Evolutionary conservation across 2,888 invertebrate genomes (phyloP).

Genomic region (Prosapia bicincta): DNA sequence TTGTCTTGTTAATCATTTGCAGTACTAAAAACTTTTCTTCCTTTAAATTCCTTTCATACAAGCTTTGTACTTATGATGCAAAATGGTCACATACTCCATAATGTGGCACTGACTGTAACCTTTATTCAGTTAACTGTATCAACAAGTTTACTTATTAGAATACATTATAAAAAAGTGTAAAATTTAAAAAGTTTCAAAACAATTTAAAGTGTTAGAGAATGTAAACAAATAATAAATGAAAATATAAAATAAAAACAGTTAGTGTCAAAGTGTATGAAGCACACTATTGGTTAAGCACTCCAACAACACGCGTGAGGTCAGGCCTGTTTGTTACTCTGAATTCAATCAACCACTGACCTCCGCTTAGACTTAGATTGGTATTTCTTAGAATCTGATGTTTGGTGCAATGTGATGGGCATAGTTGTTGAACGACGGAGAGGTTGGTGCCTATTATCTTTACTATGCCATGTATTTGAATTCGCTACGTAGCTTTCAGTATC

Average conservation of each 20-base stretch:
- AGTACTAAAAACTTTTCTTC: no score
- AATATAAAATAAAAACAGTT: neutral
- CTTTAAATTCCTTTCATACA: no score
- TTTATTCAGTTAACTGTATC: neutral
- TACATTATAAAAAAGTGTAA: no score
- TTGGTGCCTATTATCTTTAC: neutral
- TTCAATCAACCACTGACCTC: constrained; percentile 16
- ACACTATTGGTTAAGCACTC: neutral
- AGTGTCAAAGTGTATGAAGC: neutral
- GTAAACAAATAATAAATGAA: no score
- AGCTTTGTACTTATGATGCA: no score
- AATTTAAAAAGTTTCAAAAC: neutral
- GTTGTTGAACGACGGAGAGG: constrained; percentile 20
- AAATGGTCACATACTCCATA: no score
- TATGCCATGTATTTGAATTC: constrained; percentile 6
- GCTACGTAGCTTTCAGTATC: constrained; percentile 29
- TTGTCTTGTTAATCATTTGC: no score
- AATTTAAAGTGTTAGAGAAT: neutral
- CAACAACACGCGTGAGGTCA: neutral
- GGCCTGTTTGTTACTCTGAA: neutral
- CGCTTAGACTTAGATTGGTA: constrained; percentile 13
- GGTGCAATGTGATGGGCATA: constrained; percentile 15
- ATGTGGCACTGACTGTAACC: no score
- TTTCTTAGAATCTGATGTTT: constrained; percentile 13
- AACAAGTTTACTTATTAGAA: no score